These are phyloP conservation scores for Pelodytes ibericus DNA, from an alignment of 2,797 vertebrate genomes.

Conservation along the genomic window DNA sequence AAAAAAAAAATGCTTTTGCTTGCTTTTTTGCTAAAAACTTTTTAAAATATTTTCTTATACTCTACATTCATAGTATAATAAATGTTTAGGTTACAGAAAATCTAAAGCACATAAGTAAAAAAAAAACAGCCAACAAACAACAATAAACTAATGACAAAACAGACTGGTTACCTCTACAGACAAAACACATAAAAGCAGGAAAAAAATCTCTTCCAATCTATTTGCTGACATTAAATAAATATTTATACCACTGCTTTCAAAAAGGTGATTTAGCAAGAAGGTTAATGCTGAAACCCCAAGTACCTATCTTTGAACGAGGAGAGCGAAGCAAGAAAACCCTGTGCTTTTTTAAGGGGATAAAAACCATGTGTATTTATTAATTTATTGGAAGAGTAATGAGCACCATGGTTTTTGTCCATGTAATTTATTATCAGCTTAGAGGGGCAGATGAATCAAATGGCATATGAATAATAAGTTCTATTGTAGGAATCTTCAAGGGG, in stretches of 20 bases:
- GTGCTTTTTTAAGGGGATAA: slow-evolving; percentile 34
- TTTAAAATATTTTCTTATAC: too few species aligned
- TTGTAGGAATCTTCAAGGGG: slow-evolving; percentile 60
- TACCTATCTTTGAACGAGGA: slow-evolving; percentile 12
- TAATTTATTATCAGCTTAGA: slow-evolving; percentile 37
- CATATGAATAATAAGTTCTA: slow-evolving; percentile 50
- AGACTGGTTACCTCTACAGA: too few species aligned
- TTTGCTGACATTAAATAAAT: too few species aligned
- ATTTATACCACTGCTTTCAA: background rate
- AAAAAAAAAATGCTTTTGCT: too few species aligned
- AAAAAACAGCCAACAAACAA: too few species aligned
- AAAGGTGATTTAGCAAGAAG: background rate
- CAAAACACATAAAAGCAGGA: too few species aligned
- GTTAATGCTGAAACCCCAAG: background rate
- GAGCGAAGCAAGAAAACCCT: slow-evolving; percentile 23
- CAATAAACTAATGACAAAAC: too few species aligned
- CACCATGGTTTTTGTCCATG: slow-evolving; percentile 16
- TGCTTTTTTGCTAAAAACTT: too few species aligned
- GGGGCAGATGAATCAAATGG: slow-evolving; percentile 39
- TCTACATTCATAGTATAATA: too few species aligned
- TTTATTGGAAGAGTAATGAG: slow-evolving; percentile 33
- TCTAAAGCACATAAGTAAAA: too few species aligned
- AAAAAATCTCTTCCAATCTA: too few species aligned
- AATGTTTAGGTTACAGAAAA: too few species aligned
- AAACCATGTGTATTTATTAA: slow-evolving; percentile 32